Evolutionary conservation across 2,888 invertebrate species (phyloP).

Genomic region (Pharmacophagus antenor): DNA sequence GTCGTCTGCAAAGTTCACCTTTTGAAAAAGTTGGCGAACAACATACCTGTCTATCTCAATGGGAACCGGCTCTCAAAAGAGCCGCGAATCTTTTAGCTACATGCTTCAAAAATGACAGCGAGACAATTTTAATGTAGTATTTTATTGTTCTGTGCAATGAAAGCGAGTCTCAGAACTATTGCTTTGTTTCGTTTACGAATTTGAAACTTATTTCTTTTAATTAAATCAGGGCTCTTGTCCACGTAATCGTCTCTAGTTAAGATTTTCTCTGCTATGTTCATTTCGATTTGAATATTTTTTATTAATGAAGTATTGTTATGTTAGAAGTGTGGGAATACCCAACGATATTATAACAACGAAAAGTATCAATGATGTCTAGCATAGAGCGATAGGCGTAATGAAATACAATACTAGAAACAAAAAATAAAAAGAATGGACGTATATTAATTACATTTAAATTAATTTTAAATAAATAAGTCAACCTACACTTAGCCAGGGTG

Average conservation of each 20-base stretch:
- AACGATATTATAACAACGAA: too few species aligned
- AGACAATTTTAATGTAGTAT: constrained; percentile 39
- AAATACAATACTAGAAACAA: too few species aligned
- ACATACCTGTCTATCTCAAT: constrained; percentile 63
- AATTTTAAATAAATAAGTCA: too few species aligned
- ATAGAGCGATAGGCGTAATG: too few species aligned
- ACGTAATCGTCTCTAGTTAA: constrained; percentile 22
- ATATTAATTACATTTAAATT: too few species aligned
- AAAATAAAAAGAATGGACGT: too few species aligned
- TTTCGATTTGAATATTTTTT: background rate
- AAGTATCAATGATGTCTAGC: too few species aligned
- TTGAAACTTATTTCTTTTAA: constrained; percentile 32
- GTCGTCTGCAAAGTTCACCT: constrained; percentile 68
- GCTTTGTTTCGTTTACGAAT: constrained; percentile 31
- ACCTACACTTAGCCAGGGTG: too few species aligned
- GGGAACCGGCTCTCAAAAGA: constrained; percentile 46
- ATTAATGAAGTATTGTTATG: background rate
- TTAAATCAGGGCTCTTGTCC: constrained; percentile 29
- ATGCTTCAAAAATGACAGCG: constrained; percentile 34
- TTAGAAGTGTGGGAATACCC: too few species aligned
- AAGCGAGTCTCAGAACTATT: constrained; percentile 35
- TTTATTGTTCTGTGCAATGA: constrained; percentile 37
- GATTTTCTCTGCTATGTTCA: background rate
- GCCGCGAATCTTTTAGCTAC: constrained; percentile 42
- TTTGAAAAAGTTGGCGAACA: constrained; percentile 63